Conservation (phyloP, 2,113 vertebrate species). For the Notothenia rossii region DNA sequence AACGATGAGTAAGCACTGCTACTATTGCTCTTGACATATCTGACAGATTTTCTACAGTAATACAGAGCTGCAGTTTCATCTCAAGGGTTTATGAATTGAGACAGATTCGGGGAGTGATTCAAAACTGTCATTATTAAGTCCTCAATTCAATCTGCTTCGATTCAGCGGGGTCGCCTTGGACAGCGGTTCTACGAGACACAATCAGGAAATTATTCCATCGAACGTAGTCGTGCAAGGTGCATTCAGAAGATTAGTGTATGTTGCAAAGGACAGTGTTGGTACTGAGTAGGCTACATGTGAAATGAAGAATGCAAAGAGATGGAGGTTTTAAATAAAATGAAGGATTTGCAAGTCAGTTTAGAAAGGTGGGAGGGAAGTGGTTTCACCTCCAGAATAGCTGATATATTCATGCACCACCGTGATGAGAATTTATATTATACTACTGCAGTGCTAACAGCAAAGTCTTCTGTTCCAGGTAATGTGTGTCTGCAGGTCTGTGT, state of each 20-base stretch:
- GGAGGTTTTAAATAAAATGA: neutral
- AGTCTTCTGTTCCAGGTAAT: conserved; percentile 35
- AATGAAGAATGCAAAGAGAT: conserved; percentile 9
- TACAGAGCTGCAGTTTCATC: conserved; percentile 58
- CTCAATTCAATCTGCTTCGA: conserved; percentile 59
- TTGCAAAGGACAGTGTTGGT: neutral
- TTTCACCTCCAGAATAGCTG: conserved; percentile 42
- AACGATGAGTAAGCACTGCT: conserved; percentile 71
- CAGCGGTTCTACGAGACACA: conserved; percentile 21
- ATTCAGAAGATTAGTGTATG: conserved; percentile 10
- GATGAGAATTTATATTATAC: conserved; percentile 61
- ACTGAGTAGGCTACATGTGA: neutral
- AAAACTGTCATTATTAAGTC: conserved; percentile 66
- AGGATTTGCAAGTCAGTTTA: conserved; percentile 22
- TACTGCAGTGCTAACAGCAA: conserved; percentile 37
- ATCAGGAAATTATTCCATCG: conserved; percentile 6
- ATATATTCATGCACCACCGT: conserved; percentile 58
- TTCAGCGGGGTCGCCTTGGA: conserved; percentile 28
- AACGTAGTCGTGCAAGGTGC: neutral
- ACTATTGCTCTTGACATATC: conserved; percentile 69
- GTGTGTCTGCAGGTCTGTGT: conserved; percentile 42
- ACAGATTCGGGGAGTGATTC: conserved; percentile 66
- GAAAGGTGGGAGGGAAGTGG: conserved; percentile 36
- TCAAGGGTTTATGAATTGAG: conserved; percentile 71
- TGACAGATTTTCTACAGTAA: conserved; percentile 67